Evolutionary conservation across 2,113 vertebrate genomes (phyloP), one percentile per base, ranked within the genome.

Genomic region (Hippocampus comes): DNA sequence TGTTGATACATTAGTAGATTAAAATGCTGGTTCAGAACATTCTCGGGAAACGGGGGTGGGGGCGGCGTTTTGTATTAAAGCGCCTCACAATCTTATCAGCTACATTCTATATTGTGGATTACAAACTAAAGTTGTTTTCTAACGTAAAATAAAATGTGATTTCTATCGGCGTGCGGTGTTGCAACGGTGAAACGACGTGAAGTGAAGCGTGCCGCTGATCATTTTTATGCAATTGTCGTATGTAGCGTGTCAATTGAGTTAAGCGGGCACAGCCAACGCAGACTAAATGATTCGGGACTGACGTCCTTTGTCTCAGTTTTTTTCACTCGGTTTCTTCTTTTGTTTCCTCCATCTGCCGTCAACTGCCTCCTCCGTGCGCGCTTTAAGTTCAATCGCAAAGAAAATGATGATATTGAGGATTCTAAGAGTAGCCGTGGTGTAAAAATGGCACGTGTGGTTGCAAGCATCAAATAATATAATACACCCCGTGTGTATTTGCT

Each of bases 271-370:
- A 81, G 81, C 49, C 64, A 67, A 70, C 71, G 59, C 65, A 70
- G 20, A 69, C 84, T 66, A 86, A 86, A 84, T 78, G 4, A 79
- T 82, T 84, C 79, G 11, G 27, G 59, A 34, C 74, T 79, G 86
- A 69, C 83, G 41, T 84, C 86, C 89, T 92, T 91, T 91, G 89
- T 91, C 86, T 88, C 72, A 56, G 72, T 81, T 88, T 90, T 38
- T 90, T 89, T 88, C 89, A 84, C 67, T 89, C 84, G 79, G 86
- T 87, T 90, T 91, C 85, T 84, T 80, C 90, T 85, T 91, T 92
- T 93, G 91, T 93, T 79, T 89, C 73, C 78, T 17, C 88, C 90
- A 92, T 92, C 89, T 92, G 90, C 82, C 79, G 74, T 43, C 76
- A 88, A 84, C 86, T 83, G 85, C 59, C 85, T 85, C 71, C 57